These are phyloP conservation scores for Eurytoma californica DNA, from an alignment of 2,888 invertebrate genomes.

Conservation along the genomic window DNA sequence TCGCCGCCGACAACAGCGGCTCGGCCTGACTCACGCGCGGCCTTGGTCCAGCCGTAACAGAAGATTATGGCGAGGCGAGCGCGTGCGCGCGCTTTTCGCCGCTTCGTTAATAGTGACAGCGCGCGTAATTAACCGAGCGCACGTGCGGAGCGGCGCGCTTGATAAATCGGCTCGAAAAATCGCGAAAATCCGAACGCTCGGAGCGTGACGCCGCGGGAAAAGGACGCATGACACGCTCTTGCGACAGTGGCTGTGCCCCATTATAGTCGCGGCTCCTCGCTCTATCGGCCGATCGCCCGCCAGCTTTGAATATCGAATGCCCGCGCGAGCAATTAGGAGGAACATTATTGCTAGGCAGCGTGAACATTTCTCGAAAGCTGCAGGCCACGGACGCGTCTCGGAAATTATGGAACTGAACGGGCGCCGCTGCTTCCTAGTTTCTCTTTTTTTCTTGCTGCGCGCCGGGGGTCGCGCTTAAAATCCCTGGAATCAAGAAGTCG, in stretches of 20 bases:
- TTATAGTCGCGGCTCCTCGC: slow-evolving; percentile 20
- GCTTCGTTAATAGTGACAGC: slow-evolving; percentile 51
- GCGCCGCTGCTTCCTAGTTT: slow-evolving; percentile 15
- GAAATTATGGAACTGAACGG: background rate
- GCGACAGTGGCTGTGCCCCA: background rate
- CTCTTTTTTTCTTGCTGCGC: background rate
- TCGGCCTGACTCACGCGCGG: slow-evolving; percentile 62
- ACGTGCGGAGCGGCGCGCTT: slow-evolving; percentile 36
- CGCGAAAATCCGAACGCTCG: slow-evolving; percentile 32
- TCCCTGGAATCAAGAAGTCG: slow-evolving; percentile 37
- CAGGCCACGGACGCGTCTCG: slow-evolving; percentile 6
- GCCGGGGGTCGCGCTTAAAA: slow-evolving; percentile 2
- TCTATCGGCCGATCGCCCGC: background rate
- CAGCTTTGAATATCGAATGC: slow-evolving; percentile 52
- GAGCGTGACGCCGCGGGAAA: background rate
- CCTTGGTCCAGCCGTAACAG: slow-evolving; percentile 64
- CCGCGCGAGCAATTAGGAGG: slow-evolving; percentile 40
- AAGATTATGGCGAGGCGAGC: slow-evolving; percentile 58
- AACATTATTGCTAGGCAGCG: slow-evolving; percentile 26
- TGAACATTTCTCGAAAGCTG: slow-evolving; percentile 16
- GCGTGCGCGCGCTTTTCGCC: slow-evolving; percentile 46
- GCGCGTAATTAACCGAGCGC: slow-evolving; percentile 47
- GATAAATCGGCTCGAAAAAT: slow-evolving; percentile 44
- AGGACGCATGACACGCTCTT: no score
- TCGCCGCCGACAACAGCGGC: slow-evolving; percentile 53